phyloP scores from a whole-genome alignment of 2,797 vertebrate genomes.

The Sciaenops ocellatus region DNA sequence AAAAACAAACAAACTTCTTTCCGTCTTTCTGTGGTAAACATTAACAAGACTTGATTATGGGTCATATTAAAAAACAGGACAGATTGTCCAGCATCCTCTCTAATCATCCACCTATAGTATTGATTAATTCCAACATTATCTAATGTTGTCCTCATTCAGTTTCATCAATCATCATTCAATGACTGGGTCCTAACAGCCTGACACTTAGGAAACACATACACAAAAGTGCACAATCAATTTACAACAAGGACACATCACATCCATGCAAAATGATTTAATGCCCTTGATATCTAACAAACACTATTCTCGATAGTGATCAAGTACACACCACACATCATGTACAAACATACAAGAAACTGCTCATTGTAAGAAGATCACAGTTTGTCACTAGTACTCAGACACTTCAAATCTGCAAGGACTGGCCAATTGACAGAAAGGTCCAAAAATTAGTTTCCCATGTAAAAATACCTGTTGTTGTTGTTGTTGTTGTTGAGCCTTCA shows the following conservation, averaged over 20 bases:
- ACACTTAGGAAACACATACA: background rate
- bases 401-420: constrained; percentile 34
- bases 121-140: constrained; percentile 6
- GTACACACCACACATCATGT: constrained; percentile 57
- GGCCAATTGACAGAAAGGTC: constrained; percentile 12
- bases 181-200: background rate
- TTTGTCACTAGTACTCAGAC: constrained; percentile 40
- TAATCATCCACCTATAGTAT: background rate
- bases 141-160: background rate
- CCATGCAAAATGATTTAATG: constrained; percentile 79
- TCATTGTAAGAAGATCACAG: constrained; percentile 61
- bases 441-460: constrained; percentile 11
- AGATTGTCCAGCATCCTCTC: background rate
- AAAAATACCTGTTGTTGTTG: constrained; percentile 24
- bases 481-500: constrained; percentile 25
- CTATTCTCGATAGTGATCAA: constrained; percentile 51
- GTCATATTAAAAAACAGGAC: background rate
- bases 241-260: constrained; percentile 21
- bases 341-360: constrained; percentile 71
- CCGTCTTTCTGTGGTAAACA: background rate
- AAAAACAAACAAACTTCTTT: background rate
- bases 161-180: background rate
- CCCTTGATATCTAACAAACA: constrained; percentile 65
- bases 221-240: background rate
- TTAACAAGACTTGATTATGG: background rate